phyloP scores from a whole-genome alignment of 92 coral and sea anemone genomes.

The Palythoa heliodiscus region DNA sequence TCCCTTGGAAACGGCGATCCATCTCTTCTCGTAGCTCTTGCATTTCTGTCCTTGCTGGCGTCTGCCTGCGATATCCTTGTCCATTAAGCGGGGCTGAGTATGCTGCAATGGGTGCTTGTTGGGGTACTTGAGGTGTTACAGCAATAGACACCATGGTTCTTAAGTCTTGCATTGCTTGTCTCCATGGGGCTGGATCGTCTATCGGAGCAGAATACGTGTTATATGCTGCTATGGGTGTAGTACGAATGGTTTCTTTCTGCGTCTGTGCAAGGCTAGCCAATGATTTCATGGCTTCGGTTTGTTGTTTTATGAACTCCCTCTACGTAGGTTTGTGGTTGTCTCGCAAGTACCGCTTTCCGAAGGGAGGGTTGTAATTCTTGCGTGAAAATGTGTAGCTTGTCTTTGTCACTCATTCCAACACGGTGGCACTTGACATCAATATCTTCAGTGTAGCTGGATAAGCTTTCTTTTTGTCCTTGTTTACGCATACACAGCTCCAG shows the following conservation, averaged over 20 bases:
- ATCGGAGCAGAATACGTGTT: background rate
- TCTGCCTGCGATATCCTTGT: constrained; percentile 1
- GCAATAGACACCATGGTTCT: background rate
- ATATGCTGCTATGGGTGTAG: background rate
- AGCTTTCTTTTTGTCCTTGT: too few species aligned
- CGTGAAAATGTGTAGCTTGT: constrained; percentile 2
- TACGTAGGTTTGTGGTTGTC: background rate
- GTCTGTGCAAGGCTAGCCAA: background rate
- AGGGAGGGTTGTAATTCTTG: background rate
- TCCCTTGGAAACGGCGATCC: too few species aligned
- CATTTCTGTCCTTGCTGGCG: constrained; percentile 2
- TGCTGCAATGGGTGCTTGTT: background rate
- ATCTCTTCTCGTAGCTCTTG: background rate
- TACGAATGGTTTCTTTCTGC: background rate
- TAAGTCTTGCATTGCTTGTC: background rate
- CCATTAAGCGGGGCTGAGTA: constrained; percentile 2
- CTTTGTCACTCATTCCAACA: constrained; percentile 1
- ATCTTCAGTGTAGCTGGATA: too few species aligned
- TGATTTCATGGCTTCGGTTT: constrained; percentile 6
- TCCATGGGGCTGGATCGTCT: background rate
- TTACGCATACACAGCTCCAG: too few species aligned
- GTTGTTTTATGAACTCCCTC: constrained; percentile 6
- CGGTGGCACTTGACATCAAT: constrained; percentile 17
- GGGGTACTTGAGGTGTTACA: background rate
- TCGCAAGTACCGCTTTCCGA: background rate